These are phyloP conservation scores for Lordiphosa clarofinis DNA, from an alignment of 1,140 invertebrate species.

Conservation along the genomic window DNA sequence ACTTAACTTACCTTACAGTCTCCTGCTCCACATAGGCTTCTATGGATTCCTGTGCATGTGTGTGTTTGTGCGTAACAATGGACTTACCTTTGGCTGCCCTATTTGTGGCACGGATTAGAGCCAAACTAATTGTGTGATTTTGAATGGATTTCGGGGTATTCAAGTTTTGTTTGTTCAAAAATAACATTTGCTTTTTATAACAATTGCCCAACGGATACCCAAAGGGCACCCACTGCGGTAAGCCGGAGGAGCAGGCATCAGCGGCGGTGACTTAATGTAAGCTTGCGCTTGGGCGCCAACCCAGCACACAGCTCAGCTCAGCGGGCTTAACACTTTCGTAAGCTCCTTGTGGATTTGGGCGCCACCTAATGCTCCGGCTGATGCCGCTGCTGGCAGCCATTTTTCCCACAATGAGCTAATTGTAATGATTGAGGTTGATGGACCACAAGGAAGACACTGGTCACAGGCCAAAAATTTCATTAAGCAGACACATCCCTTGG, in stretches of 20 bases:
- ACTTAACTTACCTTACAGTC: conserved; percentile 1
- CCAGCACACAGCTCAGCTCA: conserved; percentile 16
- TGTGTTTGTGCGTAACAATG: conserved; percentile 46
- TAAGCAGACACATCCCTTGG: conserved; percentile 17
- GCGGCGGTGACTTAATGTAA: conserved; percentile 19
- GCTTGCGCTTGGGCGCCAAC: neutral
- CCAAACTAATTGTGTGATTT: conserved; percentile 71
- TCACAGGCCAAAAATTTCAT: conserved; percentile 19
- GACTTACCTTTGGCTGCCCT: conserved; percentile 23
- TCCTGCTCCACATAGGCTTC: conserved; percentile 21
- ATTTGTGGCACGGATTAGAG: conserved; percentile 74
- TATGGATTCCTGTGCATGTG: conserved; percentile 43
- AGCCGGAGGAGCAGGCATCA: conserved; percentile 9
- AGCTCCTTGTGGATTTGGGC: conserved; percentile 72
- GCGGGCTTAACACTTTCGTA: conserved; percentile 58
- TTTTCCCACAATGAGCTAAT: conserved; percentile 1
- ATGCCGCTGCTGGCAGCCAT: conserved; percentile 26
- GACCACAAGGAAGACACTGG: too few species aligned
- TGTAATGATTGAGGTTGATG: too few species aligned
- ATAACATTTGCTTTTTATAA: conserved; percentile 55
- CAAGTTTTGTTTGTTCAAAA: conserved; percentile 60
- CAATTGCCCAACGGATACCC: too few species aligned
- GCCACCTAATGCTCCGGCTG: conserved; percentile 25
- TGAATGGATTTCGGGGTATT: conserved; percentile 70
- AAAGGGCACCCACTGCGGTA: too few species aligned